Evolutionary conservation across 2,113 vertebrate species (phyloP).

Genomic region (Myotis davidii): DNA sequence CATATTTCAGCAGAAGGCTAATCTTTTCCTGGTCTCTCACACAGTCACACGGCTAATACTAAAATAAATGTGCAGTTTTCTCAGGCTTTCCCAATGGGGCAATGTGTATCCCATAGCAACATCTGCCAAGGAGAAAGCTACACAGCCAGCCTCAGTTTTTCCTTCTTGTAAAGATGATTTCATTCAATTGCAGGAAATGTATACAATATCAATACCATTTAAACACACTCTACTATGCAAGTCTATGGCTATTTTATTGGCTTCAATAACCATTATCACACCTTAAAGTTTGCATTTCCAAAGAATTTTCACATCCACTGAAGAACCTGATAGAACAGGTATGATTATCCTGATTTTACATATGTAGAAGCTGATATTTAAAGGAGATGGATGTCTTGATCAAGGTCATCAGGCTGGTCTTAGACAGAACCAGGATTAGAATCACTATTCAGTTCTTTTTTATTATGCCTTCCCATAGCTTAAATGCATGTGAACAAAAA

Average conservation of each 20-base stretch:
- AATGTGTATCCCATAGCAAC: slow-evolving; percentile 70
- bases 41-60: slow-evolving; percentile 64
- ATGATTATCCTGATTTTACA: background rate
- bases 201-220: slow-evolving; percentile 39
- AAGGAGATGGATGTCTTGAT: background rate
- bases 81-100: slow-evolving; percentile 69
- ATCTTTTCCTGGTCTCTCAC: slow-evolving; percentile 48
- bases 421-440: background rate
- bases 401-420: background rate
- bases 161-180: slow-evolving; percentile 58
- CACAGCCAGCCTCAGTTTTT: slow-evolving; percentile 61
- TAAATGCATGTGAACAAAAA: background rate
- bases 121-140: slow-evolving; percentile 71
- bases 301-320: slow-evolving; percentile 30
- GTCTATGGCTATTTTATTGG: slow-evolving; percentile 1
- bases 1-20: background rate
- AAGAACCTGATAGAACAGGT: background rate
- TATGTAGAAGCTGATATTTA: background rate
- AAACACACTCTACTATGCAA: slow-evolving; percentile 30
- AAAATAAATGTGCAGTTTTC: slow-evolving; percentile 65
- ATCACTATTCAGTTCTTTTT: background rate
- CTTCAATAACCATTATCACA: slow-evolving; percentile 5
- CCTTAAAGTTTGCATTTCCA: slow-evolving; percentile 30
- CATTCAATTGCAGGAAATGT: slow-evolving; percentile 66
- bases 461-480: background rate